phyloP scores from a whole-genome alignment of 1,140 invertebrate species.

The Caenorhabditis tropicalis region DNA sequence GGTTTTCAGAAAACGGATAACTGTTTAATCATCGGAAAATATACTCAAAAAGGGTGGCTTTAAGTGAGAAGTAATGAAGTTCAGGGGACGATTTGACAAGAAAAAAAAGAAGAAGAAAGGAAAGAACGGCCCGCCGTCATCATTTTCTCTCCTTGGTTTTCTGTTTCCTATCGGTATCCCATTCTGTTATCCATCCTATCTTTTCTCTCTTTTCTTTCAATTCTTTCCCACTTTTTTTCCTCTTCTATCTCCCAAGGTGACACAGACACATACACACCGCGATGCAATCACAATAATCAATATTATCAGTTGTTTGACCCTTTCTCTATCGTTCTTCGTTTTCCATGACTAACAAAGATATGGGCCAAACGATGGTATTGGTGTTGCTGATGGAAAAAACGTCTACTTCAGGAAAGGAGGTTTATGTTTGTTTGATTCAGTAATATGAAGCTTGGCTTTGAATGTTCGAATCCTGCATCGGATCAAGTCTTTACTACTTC shows the following conservation, averaged over 20 bases:
- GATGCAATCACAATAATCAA: constrained; percentile 15
- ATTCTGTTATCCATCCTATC: constrained; percentile 36
- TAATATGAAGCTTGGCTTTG: no score
- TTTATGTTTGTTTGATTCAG: no score
- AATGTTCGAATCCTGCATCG: no score
- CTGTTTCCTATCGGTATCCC: constrained; percentile 37
- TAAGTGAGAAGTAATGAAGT: not conserved
- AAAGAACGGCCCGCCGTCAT: not conserved
- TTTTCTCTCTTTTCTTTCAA: not conserved
- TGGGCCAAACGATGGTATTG: no score
- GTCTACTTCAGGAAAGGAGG: no score
- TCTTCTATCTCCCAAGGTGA: constrained; percentile 14
- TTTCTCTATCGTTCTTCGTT: not conserved
- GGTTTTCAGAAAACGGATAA: not conserved
- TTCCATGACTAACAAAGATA: not conserved
- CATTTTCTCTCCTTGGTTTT: constrained; percentile 2
- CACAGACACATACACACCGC: constrained; percentile 3
- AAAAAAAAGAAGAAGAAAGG: not conserved
- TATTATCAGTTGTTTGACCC: constrained; percentile 37
- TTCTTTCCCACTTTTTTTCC: not conserved
- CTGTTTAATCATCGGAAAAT: no score
- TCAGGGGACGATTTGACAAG: not conserved
- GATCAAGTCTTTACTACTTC: no score
- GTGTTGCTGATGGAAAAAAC: no score
- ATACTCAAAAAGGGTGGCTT: not conserved